Evolutionary conservation across 2,113 vertebrate genomes (phyloP).

Genomic region (Epinephelus moara): DNA sequence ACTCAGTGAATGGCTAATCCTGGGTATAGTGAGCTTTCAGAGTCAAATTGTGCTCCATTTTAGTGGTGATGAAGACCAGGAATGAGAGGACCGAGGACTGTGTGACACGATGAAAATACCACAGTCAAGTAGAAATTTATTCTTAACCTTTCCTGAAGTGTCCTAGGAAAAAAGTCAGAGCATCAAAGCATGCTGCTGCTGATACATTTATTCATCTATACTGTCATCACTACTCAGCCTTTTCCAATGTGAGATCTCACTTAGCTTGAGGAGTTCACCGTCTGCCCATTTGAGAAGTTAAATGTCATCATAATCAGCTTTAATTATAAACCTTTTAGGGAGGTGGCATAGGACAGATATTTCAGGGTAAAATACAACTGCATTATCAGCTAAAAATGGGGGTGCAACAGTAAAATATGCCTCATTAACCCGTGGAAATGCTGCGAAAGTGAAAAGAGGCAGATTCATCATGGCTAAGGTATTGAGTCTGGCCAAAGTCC

Average conservation of each 20-base stretch:
- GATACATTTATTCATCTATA: slow-evolving; percentile 21
- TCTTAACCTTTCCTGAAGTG: slow-evolving; percentile 42
- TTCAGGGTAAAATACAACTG: not conserved
- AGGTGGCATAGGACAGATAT: not conserved
- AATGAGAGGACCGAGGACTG: slow-evolving; percentile 2
- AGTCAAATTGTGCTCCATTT: slow-evolving; percentile 41
- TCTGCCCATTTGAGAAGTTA: not conserved
- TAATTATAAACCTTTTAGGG: slow-evolving; percentile 5
- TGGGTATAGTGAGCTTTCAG: not conserved
- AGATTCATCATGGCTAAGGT: slow-evolving; percentile 25
- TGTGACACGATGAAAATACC: slow-evolving; percentile 17
- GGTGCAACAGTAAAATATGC: slow-evolving; percentile 9
- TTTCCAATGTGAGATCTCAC: slow-evolving; percentile 20
- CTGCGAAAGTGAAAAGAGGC: slow-evolving; percentile 1
- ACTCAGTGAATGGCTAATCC: slow-evolving; percentile 32
- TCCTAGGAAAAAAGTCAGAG: slow-evolving; percentile 45
- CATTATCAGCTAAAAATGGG: slow-evolving; percentile 12
- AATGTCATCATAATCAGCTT: slow-evolving; percentile 19
- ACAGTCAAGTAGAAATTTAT: slow-evolving; percentile 11
- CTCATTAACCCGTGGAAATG: slow-evolving; percentile 25
- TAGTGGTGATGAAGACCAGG: slow-evolving; percentile 8
- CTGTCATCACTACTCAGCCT: slow-evolving; percentile 18
- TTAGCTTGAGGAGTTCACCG: not conserved
- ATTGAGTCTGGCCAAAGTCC: slow-evolving; percentile 15
- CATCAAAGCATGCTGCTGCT: slow-evolving; percentile 26